Percentiles rank a stretch among this genome's conserved stretches.
Evolutionary conservation across 1,140 invertebrate species (phyloP).

Genomic region (Cydia amplana): DNA sequence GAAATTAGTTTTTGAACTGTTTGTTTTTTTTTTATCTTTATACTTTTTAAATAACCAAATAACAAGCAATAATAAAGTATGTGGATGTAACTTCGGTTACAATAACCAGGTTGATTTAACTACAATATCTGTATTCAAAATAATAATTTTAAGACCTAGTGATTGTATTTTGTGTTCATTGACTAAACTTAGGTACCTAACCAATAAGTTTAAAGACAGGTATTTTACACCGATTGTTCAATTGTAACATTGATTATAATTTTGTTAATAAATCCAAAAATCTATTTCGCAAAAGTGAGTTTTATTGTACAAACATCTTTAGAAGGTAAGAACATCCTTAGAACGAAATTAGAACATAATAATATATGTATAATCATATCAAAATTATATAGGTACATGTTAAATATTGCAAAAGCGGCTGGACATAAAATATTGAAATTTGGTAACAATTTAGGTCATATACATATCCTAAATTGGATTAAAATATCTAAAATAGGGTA

Average conservation of each 20-base stretch:
- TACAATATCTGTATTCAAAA: neutral
- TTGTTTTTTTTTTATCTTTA: constrained; percentile 3
- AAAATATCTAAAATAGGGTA: too few species aligned
- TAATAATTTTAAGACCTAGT: neutral
- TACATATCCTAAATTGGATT: too few species aligned
- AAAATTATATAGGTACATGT: too few species aligned
- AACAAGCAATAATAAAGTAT: neutral
- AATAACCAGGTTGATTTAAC: neutral
- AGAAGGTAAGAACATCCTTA: neutral
- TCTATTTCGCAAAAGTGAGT: neutral
- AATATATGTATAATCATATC: too few species aligned
- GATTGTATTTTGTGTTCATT: neutral
- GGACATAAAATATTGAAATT: too few species aligned
- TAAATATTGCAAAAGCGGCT: too few species aligned
- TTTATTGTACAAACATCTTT: neutral
- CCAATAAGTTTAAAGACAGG: neutral
- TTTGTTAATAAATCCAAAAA: constrained; percentile 4
- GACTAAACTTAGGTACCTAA: neutral
- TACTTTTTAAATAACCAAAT: neutral
- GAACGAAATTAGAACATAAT: neutral
- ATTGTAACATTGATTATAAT: neutral
- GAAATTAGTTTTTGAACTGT: neutral
- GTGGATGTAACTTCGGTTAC: neutral
- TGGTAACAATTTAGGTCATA: too few species aligned
- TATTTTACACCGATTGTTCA: neutral